A percentile compares a stretch with the other conserved stretches of the same genome.
Conservation (phyloP, 2,113 vertebrate species). For the Thermophis baileyi region DNA sequence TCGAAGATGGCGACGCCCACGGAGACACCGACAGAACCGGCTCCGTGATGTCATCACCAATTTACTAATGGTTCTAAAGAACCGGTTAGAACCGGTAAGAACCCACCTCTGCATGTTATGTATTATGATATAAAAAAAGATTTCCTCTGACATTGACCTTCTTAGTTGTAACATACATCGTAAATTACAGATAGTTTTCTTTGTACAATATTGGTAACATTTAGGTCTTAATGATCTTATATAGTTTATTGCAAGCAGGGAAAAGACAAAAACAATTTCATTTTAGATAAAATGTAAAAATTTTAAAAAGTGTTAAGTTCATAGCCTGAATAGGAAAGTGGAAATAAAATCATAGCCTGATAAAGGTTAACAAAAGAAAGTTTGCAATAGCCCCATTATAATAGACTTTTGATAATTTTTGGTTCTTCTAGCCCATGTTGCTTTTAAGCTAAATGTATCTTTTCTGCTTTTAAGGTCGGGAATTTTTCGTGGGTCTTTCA, state of each 20-base stretch:
- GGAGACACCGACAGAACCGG: too few relatives aligned
- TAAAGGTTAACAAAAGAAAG: background rate
- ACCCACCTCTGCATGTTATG: too few relatives aligned
- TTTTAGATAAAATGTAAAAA: background rate
- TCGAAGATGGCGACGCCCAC: too few relatives aligned
- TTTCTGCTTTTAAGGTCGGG: constrained; percentile 75
- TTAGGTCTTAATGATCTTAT: constrained; percentile 7
- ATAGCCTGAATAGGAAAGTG: background rate
- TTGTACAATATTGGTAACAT: constrained; percentile 20
- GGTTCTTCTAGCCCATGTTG: background rate
- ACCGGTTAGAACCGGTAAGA: too few relatives aligned
- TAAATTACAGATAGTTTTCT: background rate
- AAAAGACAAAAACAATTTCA: background rate
- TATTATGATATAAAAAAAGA: constrained; percentile 22
- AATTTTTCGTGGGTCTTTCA: constrained; percentile 98
- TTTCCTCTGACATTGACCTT: constrained; percentile 38
- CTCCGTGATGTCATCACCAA: too few relatives aligned
- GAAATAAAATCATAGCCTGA: background rate
- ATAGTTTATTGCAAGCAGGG: background rate
- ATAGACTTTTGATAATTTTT: background rate
- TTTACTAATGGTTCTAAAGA: too few relatives aligned
- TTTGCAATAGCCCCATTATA: background rate
- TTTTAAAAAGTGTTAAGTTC: background rate
- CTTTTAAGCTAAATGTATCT: background rate
- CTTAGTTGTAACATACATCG: constrained; percentile 30